A percentile compares a stretch with the other conserved stretches of the same genome.
phyloP scores from a whole-genome alignment of 2,797 vertebrate species.

The Peromyscus nudipes region DNA sequence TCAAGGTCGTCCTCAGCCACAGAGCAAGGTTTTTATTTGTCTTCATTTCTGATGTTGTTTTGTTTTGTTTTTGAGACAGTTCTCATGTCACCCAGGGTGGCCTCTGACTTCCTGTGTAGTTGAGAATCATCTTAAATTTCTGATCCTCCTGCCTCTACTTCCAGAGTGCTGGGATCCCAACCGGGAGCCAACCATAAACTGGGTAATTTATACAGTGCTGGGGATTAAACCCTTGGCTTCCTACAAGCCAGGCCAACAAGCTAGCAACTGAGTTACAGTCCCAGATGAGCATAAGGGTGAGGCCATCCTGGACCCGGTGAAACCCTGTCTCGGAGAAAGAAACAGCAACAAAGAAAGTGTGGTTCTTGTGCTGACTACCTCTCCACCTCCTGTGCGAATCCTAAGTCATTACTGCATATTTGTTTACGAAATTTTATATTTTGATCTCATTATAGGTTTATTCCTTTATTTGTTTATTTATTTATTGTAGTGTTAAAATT shows the following conservation, averaged over 20 bases:
- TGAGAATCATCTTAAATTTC: neutral
- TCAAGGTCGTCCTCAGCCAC: neutral
- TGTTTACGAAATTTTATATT: neutral
- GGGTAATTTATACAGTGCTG: neutral
- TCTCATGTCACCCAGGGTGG: neutral
- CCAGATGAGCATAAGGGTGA: neutral
- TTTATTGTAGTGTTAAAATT: neutral
- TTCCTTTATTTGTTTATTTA: neutral
- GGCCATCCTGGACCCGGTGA: neutral
- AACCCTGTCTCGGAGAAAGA: neutral
- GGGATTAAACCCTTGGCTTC: neutral
- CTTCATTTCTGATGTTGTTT: neutral
- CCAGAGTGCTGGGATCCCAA: neutral
- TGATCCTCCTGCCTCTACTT: neutral
- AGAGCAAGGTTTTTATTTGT: neutral
- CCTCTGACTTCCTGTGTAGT: neutral
- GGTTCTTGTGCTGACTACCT: no score
- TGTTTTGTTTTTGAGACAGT: neutral
- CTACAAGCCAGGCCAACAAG: neutral
- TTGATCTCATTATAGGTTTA: neutral
- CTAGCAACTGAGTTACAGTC: neutral
- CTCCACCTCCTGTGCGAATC: neutral
- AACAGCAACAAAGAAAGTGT: neutral
- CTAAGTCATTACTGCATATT: constrained; percentile 3
- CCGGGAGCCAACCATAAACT: neutral